Percentiles rank a stretch among this genome's conserved stretches.
Evolutionary conservation across 2,113 vertebrate genomes (phyloP).

Genomic region (Nycticorax nycticorax): DNA sequence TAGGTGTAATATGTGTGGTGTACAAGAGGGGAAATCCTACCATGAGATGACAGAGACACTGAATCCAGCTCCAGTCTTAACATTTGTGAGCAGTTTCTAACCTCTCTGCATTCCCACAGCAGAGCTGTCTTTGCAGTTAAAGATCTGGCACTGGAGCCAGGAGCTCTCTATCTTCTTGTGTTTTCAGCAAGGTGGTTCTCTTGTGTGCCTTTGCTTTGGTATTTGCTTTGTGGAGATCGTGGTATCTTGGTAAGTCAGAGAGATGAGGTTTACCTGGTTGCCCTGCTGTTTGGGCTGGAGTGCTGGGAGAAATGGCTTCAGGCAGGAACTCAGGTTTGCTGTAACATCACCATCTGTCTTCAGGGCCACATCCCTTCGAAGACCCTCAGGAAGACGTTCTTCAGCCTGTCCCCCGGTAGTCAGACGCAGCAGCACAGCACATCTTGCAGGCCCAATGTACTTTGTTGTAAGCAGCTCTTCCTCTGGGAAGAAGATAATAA

Average conservation of each 20-base stretch:
- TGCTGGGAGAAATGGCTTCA: neutral
- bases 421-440: neutral
- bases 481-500: neutral
- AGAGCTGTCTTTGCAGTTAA: neutral
- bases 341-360: neutral
- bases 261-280: neutral
- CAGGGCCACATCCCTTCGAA: neutral
- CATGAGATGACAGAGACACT: neutral
- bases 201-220: neutral
- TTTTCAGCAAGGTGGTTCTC: neutral
- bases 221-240: neutral
- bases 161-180: neutral
- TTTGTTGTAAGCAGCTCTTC: neutral
- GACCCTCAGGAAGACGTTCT: neutral
- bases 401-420: neutral
- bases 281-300: neutral
- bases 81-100: neutral
- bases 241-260: no score
- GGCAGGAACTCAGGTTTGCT: neutral
- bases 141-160: neutral
- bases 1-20: fast-evolving
- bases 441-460: neutral
- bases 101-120: neutral
- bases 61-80: neutral
- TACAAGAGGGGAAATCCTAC: neutral